A percentile compares a stretch with the other conserved stretches of the same genome.
phyloP scores from a whole-genome alignment of 2,113 vertebrate species.

The Notarius quadriscutis region DNA sequence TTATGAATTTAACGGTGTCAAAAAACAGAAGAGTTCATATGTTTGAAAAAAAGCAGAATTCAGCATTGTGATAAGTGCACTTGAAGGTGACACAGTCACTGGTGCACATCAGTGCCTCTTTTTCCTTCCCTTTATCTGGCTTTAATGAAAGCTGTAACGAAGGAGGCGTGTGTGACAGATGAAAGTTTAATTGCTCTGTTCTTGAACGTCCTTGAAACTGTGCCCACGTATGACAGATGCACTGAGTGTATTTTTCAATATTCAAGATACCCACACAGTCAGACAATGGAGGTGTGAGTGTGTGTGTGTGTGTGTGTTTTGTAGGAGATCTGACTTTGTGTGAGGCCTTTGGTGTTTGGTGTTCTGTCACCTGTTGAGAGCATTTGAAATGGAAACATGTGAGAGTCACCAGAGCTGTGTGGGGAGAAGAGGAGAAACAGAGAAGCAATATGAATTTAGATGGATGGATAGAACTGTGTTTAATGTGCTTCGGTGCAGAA shows the following conservation, averaged over 20 bases:
- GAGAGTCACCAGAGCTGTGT: not conserved
- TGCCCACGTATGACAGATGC: constrained; percentile 4
- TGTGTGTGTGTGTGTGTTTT: not conserved
- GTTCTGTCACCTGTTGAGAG: constrained; percentile 40
- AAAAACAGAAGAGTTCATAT: not conserved
- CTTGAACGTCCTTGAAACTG: constrained; percentile 33
- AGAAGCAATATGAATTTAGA: not conserved
- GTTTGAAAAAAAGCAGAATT: not conserved
- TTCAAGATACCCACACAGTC: constrained; percentile 12
- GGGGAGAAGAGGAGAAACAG: not conserved
- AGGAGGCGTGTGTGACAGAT: constrained; percentile 28
- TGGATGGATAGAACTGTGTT: not conserved
- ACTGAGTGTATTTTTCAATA: constrained; percentile 24
- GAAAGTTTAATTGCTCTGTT: constrained; percentile 33
- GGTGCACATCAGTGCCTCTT: constrained; percentile 16
- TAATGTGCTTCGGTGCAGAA: not conserved
- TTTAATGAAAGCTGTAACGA: constrained; percentile 33
- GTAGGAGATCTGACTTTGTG: constrained; percentile 27
- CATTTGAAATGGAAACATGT: constrained; percentile 38
- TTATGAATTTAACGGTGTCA: not conserved
- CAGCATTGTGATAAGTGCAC: not conserved
- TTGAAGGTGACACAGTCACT: constrained; percentile 17
- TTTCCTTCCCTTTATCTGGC: not conserved
- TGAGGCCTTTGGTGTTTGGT: constrained; percentile 35
- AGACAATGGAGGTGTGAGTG: not conserved